Base-by-base conservation (phyloP, 2,888 invertebrate genomes). In the Agrochola macilenta region DNA sequence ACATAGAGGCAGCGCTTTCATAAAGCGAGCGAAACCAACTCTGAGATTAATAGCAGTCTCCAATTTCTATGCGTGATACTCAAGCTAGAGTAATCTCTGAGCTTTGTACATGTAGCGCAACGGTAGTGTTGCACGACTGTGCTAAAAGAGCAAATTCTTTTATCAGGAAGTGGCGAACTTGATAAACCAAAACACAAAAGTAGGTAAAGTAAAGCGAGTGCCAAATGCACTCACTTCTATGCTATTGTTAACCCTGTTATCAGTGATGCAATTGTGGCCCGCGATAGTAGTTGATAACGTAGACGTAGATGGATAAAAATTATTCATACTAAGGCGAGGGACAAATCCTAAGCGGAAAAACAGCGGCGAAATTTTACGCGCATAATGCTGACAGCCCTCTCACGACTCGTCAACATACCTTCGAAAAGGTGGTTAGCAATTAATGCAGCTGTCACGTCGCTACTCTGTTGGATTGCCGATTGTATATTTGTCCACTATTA, bases 21-120 rank as follows among this genome's bases (percentile, higher is more conserved):
- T 66, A n/a, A 52, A 52, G 14, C 14, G 8, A 43, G 76, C 61
- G 17, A 17, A 76, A 26, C 8, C 23, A n/a, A n/a, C 39, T 49
- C 14, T 5, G 11, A 20, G 23, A 39, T 75, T 75, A 39, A 75
- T 75, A 26, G 23, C 11, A 14, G 66, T 75, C 17, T 75, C 75
- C 58, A 75, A 39, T 75, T 58, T 11, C 23, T 30, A 61, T 17
- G 35, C 26, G n/a, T 52, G 52, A 46, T 46, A 35, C 9, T 30
- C 1, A 3, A 68, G 5, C 39, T 52, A 43, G 43, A 61, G 43
- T 63, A 64, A 64, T 46, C 5, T 30, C 14, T 2, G n/a, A 20
- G 35, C n/a, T 60, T 49, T 35, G 35, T 52, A 49, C 12, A 73
- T 14, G n/a, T n/a, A 17, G n/a, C n/a, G n/a, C 5, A 26, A 65